A percentile compares a stretch with the other conserved stretches of the same genome.
Conservation (phyloP, 2,113 vertebrate species). For the Takifugu bimaculatus region DNA sequence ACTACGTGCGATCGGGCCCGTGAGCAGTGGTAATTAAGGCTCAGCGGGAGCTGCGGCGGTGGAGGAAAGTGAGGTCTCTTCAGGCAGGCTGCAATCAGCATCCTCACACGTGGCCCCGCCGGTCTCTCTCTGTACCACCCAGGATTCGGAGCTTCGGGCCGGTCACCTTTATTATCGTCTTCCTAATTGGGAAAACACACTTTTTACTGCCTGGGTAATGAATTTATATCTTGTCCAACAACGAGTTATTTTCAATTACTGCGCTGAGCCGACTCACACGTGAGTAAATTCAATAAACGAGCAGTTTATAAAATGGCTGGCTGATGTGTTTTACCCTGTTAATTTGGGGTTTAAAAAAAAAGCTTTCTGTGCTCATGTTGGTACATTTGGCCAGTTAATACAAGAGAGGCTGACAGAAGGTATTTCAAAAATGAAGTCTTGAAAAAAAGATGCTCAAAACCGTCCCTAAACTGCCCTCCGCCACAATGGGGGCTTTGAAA, state of each 20-base stretch:
- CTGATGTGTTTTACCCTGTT: constrained; percentile 37
- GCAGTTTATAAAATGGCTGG: background rate
- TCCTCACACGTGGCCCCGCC: constrained; percentile 35
- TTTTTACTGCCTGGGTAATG: constrained; percentile 61
- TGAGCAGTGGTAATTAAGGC: constrained; percentile 47
- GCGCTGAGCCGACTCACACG: constrained; percentile 41
- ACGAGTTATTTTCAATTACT: constrained; percentile 65
- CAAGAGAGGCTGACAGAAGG: background rate
- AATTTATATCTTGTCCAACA: constrained; percentile 69
- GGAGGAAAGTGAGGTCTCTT: constrained; percentile 34
- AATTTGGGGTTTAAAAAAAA: constrained; percentile 33
- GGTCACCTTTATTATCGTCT: constrained; percentile 56
- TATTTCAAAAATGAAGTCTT: too few relatives aligned
- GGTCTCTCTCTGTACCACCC: constrained; percentile 9
- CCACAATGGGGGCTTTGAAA: background rate
- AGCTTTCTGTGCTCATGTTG: constrained; percentile 12
- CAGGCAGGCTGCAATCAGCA: constrained; percentile 47
- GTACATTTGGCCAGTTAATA: constrained; percentile 1
- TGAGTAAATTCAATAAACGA: constrained; percentile 17
- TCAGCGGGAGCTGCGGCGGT: constrained; percentile 39
- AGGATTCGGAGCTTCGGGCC: constrained; percentile 40
- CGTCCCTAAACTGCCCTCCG: too few relatives aligned
- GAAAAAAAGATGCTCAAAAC: too few relatives aligned
- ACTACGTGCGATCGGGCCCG: constrained; percentile 22
- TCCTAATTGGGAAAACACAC: constrained; percentile 62